These are phyloP conservation scores for Seira musarum DNA, from an alignment of 2,888 invertebrate genomes.

Conservation along the genomic window DNA sequence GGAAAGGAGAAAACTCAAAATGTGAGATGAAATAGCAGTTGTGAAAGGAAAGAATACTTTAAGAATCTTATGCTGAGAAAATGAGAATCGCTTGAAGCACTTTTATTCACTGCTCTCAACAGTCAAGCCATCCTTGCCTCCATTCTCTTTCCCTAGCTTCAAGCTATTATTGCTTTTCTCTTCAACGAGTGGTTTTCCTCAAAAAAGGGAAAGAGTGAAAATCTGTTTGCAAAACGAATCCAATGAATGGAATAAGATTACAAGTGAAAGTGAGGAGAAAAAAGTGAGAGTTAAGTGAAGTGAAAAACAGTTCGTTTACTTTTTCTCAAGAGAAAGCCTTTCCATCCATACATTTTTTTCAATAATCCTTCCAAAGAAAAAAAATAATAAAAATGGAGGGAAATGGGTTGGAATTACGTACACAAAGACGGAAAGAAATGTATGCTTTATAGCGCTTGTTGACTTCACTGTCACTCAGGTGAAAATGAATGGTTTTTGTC, in stretches of 20 bases:
- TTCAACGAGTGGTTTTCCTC: too few relatives aligned
- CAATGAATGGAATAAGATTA: constrained; percentile 54
- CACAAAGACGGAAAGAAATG: too few relatives aligned
- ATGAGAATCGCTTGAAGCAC: background rate
- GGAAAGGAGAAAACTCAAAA: too few relatives aligned
- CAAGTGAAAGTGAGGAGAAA: constrained; percentile 15
- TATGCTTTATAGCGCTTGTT: constrained; percentile 6
- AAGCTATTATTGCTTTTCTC: background rate
- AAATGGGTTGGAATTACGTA: constrained; percentile 34
- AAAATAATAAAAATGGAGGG: background rate
- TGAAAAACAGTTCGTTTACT: constrained; percentile 40
- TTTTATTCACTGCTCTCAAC: background rate
- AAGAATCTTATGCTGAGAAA: too few relatives aligned
- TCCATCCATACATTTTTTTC: constrained; percentile 20
- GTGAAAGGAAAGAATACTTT: too few relatives aligned
- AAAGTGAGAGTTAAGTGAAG: background rate
- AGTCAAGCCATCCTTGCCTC: background rate
- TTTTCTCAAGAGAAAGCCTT: background rate
- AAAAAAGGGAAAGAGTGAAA: constrained; percentile 5
- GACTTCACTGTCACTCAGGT: constrained; percentile 27
- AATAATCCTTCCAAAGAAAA: constrained; percentile 21
- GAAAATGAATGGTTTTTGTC: constrained; percentile 32
- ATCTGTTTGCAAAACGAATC: constrained; percentile 41
- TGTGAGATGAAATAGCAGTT: too few relatives aligned
- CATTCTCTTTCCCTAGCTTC: background rate